Conservation (phyloP, 2,888 invertebrate genomes). For the Crepidodera aurea region DNA sequence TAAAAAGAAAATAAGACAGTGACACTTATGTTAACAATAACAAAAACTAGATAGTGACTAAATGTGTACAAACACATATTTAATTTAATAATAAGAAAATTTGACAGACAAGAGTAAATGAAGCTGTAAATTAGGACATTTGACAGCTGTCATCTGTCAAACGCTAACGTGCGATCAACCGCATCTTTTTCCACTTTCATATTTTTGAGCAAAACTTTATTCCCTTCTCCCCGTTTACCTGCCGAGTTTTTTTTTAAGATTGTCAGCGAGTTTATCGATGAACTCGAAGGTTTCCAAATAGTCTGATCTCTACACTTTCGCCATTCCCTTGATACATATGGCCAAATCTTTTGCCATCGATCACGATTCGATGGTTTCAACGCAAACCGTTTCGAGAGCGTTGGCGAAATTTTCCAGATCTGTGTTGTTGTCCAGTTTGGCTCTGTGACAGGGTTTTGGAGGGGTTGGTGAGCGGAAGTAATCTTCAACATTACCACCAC, state of each 20-base stretch:
- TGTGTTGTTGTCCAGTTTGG: constrained; percentile 88
- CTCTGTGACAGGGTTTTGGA: constrained; percentile 88
- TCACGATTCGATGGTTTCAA: constrained; percentile 94
- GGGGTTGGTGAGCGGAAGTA: no score
- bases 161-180: no score
- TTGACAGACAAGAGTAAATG: neutral
- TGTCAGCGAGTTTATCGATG: constrained; percentile 92
- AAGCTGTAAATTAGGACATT: neutral
- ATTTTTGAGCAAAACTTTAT: neutral
- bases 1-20: no score
- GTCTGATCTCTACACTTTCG: constrained; percentile 77
- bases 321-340: constrained; percentile 95
- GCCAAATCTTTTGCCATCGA: constrained; percentile 99
- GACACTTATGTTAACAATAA: no score
- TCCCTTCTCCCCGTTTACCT: neutral
- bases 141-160: no score
- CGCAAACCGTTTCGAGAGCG: constrained; percentile 87
- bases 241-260: constrained; percentile 69
- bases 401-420: constrained; percentile 82
- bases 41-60: no score
- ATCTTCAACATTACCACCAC: no score
- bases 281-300: constrained; percentile 98
- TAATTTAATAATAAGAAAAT: no score
- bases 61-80: no score
- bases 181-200: neutral